phyloP scores from a whole-genome alignment of 1,140 invertebrate genomes.

The Drosophila cardini region DNA sequence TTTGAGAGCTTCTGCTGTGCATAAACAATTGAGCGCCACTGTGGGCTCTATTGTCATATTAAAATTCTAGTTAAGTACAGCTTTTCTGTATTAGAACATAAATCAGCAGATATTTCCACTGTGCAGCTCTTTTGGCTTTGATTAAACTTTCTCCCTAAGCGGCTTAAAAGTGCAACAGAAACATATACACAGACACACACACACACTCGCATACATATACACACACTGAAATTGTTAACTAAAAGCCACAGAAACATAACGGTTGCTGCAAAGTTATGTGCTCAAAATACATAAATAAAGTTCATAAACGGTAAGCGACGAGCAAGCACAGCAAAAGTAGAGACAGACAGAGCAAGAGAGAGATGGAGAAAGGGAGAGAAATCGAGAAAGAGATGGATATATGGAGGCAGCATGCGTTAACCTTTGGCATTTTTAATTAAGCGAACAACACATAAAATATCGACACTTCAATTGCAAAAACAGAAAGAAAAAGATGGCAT shows the following conservation, averaged over 20 bases:
- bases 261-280: constrained; percentile 64
- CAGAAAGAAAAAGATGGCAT: constrained; percentile 35
- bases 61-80: neutral
- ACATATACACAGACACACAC: constrained; percentile 14
- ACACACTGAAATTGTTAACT: constrained; percentile 24
- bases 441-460: constrained; percentile 81
- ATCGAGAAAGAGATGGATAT: constrained; percentile 7
- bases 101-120: constrained; percentile 5
- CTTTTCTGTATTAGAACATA: neutral
- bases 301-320: constrained; percentile 66
- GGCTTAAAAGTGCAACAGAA: constrained; percentile 72
- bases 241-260: constrained; percentile 61
- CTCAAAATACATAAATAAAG: constrained; percentile 73
- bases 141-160: constrained; percentile 72
- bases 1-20: constrained; percentile 31
- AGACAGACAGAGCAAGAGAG: neutral
- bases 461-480: constrained; percentile 82
- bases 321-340: constrained; percentile 3
- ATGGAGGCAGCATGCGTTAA: constrained; percentile 65
- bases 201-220: neutral
- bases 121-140: constrained; percentile 53
- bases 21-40: constrained; percentile 35
- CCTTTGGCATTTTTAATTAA: constrained; percentile 83
- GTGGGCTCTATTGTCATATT: constrained; percentile 8
- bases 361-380: neutral